Conservation (phyloP, 2,888 invertebrate species). For the Trichacis sp. region DNA sequence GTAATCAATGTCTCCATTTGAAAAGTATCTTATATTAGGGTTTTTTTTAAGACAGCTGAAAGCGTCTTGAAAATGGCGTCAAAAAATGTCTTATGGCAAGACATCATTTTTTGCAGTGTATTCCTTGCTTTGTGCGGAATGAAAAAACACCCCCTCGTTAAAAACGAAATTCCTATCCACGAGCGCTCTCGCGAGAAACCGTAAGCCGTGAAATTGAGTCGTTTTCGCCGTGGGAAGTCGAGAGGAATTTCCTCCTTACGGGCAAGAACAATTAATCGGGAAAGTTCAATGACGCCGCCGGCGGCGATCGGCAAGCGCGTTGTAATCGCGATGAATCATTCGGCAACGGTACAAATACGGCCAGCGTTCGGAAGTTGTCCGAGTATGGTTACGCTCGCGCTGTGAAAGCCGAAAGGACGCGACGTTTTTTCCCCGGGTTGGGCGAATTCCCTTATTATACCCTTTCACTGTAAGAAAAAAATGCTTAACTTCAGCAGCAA, state of each 20-base stretch:
- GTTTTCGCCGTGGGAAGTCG: background rate
- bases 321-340: background rate
- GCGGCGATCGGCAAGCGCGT: background rate
- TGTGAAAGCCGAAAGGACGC: background rate
- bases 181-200: background rate
- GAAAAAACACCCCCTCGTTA: no score
- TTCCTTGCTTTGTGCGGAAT: no score
- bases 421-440: no score
- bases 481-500: no score
- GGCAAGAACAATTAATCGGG: background rate
- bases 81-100: no score
- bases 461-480: no score
- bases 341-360: slow-evolving; percentile 1
- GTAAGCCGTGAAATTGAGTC: background rate
- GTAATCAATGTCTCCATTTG: no score
- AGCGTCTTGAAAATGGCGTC: no score
- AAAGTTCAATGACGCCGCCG: background rate
- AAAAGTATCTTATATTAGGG: no score
- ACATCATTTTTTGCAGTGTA: no score
- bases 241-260: background rate
- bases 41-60: no score
- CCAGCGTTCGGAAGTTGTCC: background rate
- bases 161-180: background rate
- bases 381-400: background rate
- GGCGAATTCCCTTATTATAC: no score